Percentiles rank a stretch among this genome's conserved stretches.
phyloP scores from a whole-genome alignment of 2,113 vertebrate species.

The Climacteris rufus region DNA sequence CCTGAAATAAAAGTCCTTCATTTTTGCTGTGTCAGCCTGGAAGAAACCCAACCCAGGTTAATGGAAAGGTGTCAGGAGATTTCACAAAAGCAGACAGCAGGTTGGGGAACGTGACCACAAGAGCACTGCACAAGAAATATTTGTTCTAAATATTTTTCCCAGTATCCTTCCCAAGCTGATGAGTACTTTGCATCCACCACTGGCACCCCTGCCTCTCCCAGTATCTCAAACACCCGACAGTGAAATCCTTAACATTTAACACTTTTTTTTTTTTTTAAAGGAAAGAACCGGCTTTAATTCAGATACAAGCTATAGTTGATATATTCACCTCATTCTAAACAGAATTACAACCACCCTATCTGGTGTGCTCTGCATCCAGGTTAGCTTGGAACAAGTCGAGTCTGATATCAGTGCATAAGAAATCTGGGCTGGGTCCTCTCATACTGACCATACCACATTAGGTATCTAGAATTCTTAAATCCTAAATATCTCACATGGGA shows the following conservation, averaged over 20 bases:
- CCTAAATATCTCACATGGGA: background rate
- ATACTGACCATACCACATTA: background rate
- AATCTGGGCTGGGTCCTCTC: background rate
- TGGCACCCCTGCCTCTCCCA: background rate
- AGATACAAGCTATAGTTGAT: background rate
- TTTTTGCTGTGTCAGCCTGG: background rate
- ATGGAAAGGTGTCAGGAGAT: background rate
- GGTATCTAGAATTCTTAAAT: background rate
- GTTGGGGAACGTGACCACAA: accelerated
- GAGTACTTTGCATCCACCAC: background rate
- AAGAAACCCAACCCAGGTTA: background rate
- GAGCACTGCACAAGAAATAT: background rate
- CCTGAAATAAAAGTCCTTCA: background rate
- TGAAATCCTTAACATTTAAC: background rate
- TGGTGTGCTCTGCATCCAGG: background rate
- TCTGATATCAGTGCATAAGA: background rate
- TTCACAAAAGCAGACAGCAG: accelerated
- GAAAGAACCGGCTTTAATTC: background rate
- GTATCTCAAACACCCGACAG: background rate
- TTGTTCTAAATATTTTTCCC: background rate
- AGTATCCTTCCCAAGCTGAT: background rate
- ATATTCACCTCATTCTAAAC: background rate
- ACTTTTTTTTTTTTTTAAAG: too few species aligned
- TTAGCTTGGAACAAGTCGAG: background rate
- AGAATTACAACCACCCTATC: background rate